Percentiles rank a stretch among this genome's conserved stretches.
Evolutionary conservation across 2,113 vertebrate species (phyloP).

Genomic region (Lophura nycthemera): DNA sequence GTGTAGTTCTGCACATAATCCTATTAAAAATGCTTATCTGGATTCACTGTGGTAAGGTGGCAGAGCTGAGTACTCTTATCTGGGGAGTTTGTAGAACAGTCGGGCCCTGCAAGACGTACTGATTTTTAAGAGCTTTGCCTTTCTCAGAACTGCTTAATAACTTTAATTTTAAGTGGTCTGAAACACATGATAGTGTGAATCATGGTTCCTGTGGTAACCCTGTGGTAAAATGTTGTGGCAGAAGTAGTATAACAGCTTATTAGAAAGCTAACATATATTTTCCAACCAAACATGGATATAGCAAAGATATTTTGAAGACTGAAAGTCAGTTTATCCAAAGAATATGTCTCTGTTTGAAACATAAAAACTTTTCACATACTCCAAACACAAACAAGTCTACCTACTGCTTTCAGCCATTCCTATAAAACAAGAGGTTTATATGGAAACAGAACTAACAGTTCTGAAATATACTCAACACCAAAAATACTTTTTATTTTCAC

Average conservation of each 20-base stretch:
- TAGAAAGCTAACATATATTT: constrained; percentile 30
- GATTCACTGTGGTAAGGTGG: not conserved
- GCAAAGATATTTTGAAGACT: constrained; percentile 32
- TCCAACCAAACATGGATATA: constrained; percentile 40
- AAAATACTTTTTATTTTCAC: constrained; percentile 25
- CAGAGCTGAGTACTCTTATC: not conserved
- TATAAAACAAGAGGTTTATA: not conserved
- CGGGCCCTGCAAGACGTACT: not conserved
- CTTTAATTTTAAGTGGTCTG: constrained; percentile 39
- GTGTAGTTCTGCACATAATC: not conserved
- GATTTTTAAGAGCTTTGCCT: constrained; percentile 19
- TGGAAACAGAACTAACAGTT: not conserved
- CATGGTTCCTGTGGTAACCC: constrained; percentile 65
- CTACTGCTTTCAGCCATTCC: not conserved
- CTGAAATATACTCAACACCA: not conserved
- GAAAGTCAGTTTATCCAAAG: constrained; percentile 21
- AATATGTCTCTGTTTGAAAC: constrained; percentile 34
- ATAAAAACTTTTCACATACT: constrained; percentile 14
- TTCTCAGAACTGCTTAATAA: constrained; percentile 58
- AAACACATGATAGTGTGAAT: constrained; percentile 57
- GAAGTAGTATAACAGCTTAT: constrained; percentile 44
- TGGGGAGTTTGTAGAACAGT: not conserved
- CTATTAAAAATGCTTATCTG: not conserved
- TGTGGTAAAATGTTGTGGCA: constrained; percentile 50
- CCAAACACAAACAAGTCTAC: not conserved